A percentile compares a stretch with the other conserved stretches of the same genome.
Evolutionary conservation across 2,113 vertebrate species (phyloP).

Genomic region (Aptenodytes patagonicus): DNA sequence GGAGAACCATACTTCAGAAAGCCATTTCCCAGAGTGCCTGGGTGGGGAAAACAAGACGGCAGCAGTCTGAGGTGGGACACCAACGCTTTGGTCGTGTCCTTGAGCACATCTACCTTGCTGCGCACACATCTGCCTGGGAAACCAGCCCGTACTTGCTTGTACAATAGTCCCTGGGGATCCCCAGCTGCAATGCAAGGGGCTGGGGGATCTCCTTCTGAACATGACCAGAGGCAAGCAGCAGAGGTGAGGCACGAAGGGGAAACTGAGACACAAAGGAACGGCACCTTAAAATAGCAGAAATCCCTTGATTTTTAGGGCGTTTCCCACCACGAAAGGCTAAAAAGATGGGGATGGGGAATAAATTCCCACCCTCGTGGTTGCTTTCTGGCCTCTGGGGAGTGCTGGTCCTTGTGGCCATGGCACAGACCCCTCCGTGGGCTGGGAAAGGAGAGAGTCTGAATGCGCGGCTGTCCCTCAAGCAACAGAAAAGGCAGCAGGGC

Average conservation of each 20-base stretch:
- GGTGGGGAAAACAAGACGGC: fast-evolving
- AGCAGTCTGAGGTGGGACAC: neutral
- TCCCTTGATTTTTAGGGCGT: neutral
- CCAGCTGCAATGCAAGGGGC: neutral
- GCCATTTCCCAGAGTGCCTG: neutral
- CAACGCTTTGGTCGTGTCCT: fast-evolving
- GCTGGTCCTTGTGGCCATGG: neutral
- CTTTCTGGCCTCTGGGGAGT: neutral
- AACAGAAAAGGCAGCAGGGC: neutral
- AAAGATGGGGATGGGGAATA: neutral
- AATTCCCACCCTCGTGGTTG: neutral
- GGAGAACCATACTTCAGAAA: neutral
- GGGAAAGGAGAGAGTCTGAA: neutral
- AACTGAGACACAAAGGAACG: neutral
- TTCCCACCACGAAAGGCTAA: neutral
- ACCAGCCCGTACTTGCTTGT: neutral
- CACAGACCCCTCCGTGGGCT: neutral
- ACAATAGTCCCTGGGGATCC: neutral
- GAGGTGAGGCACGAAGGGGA: neutral
- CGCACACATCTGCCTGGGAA: neutral
- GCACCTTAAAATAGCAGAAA: neutral
- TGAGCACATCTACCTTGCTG: neutral
- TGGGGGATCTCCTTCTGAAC: neutral
- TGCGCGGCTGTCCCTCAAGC: fast-evolving
- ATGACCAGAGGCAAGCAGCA: neutral